These are phyloP conservation scores for Sinocyclocheilus maitianheensis DNA, from an alignment of 2,113 vertebrate species.

Conservation along the genomic window DNA sequence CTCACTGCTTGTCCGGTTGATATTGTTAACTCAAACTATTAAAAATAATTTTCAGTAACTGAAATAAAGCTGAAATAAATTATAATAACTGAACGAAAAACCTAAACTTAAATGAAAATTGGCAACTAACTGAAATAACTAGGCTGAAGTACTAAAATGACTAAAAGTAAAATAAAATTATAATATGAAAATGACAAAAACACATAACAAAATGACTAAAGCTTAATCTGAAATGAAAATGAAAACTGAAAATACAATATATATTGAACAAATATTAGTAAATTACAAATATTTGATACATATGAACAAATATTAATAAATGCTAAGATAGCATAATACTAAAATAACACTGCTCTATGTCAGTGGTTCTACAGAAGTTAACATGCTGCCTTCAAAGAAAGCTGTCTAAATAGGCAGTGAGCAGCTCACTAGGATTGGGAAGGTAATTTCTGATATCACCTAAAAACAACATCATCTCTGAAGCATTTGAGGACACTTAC, in stretches of 20 bases:
- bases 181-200: too few relatives aligned
- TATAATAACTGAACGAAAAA: not conserved
- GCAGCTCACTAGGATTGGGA: not conserved
- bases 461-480: not conserved
- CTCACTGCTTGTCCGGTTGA: not conserved
- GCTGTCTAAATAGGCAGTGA: not conserved
- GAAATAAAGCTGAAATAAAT: not conserved
- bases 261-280: not conserved
- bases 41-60: not conserved
- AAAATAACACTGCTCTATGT: not conserved
- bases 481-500: slow-evolving; percentile 64
- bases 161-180: too few relatives aligned
- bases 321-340: not conserved
- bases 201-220: not conserved
- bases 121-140: not conserved
- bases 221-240: not conserved
- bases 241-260: not conserved
- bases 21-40: not conserved
- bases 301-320: not conserved
- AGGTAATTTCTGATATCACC: not conserved
- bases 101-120: not conserved
- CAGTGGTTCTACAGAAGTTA: not conserved
- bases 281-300: too few relatives aligned
- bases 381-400: not conserved
- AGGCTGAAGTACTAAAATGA: too few relatives aligned